A percentile compares a stretch with the other conserved stretches of the same genome.
Evolutionary conservation across 2,113 vertebrate genomes (phyloP).

Genomic region (Perca schrenkii): DNA sequence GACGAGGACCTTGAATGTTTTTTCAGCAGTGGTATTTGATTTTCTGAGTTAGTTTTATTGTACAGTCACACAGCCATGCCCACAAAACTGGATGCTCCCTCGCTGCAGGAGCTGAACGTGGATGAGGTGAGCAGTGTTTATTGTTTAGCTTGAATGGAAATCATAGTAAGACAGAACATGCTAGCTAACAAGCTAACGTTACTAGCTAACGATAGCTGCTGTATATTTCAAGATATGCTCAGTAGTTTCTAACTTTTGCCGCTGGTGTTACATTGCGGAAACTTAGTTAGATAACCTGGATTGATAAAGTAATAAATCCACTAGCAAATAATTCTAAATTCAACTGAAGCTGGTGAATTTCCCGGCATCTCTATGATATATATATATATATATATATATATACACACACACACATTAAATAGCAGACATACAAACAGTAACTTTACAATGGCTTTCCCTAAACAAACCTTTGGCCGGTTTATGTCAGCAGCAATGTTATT

Average conservation of each 20-base stretch:
- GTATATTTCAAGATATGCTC: not conserved
- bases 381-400: too few relatives aligned
- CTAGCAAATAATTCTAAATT: not conserved
- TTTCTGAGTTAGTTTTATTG: conserved; percentile 11
- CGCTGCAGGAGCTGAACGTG: conserved; percentile 89
- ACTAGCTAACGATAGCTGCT: conserved; percentile 48
- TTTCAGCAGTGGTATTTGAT: conserved; percentile 7
- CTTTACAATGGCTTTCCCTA: not conserved
- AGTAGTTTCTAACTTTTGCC: not conserved
- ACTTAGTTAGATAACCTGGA: accelerated
- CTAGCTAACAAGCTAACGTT: conserved; percentile 33
- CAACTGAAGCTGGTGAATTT: too few relatives aligned
- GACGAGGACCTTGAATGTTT: conserved; percentile 76
- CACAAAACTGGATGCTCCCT: conserved; percentile 84
- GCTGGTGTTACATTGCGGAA: not conserved
- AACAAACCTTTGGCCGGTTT: not conserved
- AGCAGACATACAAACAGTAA: not conserved
- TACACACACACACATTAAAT: too few relatives aligned
- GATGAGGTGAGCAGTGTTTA: conserved; percentile 87
- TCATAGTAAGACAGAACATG: not conserved
- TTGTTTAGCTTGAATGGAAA: not conserved
- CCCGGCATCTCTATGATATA: not conserved
- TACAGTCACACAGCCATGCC: conserved; percentile 83
- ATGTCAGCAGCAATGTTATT: not conserved
- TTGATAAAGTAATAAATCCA: too few relatives aligned